Evolutionary conservation across 1,140 invertebrate species (phyloP), one percentile per base, ranked within the genome.

Genomic region (Branchinecta lynchi): DNA sequence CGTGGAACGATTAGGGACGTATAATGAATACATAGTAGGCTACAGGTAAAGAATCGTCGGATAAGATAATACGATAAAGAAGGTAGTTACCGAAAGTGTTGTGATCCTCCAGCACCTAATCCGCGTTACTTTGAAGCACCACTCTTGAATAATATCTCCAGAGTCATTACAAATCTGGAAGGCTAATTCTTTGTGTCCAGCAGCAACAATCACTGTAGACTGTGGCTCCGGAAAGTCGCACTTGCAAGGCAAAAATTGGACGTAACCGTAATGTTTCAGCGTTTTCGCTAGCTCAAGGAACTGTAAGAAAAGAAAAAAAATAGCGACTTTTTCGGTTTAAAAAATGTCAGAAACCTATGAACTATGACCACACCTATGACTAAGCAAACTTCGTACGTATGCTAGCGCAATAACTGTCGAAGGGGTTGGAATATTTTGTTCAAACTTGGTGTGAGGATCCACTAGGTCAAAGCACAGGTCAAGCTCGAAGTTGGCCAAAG

Each of bases 101-200:
- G 89, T 94, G n/a, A 98, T 93, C 73, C 93, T 83, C 95, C 95
- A 98, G 75, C 93, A 96, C 73, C 90, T 84, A 87, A 98, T 97
- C 73, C 93, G 82, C 0, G 93, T 96, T 7, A 97, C 90, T 80
- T 93, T 90, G 77, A 95, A 97, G 74, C 84, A 82, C 15, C 88
- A 86, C 79, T 96, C 93, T 76, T 83, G 84, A 7, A 84, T 78
- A 73, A 83, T 80, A 66, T 79, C 78, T 32, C 76, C 78, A 65
- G 80, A 77, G 45, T 78, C 77, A 71, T 82, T 79, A 44, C 60
- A 73, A 69, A 60, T 60, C 51, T 86, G 81, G 73, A 93, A 83
- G 76, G 84, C 86, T 3, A 94, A 77, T 80, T 93, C 89, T 76
- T 86, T 84, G 77, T 86, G 86, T 46, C 90, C 90, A 76, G 89